Evolutionary conservation across 1,140 invertebrate species (phyloP).

Genomic region (Ceratosolen fusciceps): DNA sequence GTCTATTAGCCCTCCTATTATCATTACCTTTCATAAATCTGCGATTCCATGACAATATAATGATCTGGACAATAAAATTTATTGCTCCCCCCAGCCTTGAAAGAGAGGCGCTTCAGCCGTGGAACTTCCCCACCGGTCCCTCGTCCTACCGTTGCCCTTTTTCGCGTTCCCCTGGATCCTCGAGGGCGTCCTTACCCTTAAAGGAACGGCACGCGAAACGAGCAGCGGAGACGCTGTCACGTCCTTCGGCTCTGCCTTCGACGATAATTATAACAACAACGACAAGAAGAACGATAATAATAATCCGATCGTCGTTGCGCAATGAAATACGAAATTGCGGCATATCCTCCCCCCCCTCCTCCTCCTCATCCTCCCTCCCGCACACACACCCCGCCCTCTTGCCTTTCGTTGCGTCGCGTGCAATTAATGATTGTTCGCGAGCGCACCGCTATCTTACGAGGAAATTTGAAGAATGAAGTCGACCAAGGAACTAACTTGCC

Average conservation of each 20-base stretch:
- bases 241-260: neutral
- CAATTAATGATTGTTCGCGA: no score
- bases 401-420: no score
- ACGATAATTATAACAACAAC: neutral
- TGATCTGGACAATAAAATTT: neutral
- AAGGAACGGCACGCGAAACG: neutral
- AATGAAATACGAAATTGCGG: no score
- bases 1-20: neutral
- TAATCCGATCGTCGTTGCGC: no score
- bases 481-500: no score
- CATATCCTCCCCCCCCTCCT: no score
- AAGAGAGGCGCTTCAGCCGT: neutral
- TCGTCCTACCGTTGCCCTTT: no score
- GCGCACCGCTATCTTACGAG: no score
- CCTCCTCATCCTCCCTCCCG: no score
- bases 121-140: no score
- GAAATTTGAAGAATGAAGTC: no score
- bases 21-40: constrained; percentile 1
- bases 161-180: neutral
- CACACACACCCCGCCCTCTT: no score
- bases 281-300: neutral
- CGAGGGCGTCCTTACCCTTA: neutral
- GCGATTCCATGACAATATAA: neutral
- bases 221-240: neutral
- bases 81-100: neutral